A percentile compares a stretch with the other conserved stretches of the same genome.
Evolutionary conservation across 1,140 invertebrate genomes (phyloP).

Genomic region (Cotesia glomerata): DNA sequence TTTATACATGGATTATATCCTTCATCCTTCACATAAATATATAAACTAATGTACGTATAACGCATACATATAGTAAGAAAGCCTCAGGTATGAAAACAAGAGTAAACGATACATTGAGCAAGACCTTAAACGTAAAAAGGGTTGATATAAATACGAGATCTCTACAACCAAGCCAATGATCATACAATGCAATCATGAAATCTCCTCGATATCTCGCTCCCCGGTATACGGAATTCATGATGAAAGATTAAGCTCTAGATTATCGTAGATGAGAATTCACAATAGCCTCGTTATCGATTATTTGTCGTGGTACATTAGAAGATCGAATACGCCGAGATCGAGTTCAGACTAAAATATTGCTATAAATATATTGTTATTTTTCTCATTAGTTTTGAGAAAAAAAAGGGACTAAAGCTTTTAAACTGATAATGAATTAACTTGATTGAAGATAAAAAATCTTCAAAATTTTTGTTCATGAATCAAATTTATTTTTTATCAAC

Average conservation of each 20-base stretch:
- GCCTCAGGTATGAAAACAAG: conserved; percentile 6
- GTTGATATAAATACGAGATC: not conserved
- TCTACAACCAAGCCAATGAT: not conserved
- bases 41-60: too few relatives aligned
- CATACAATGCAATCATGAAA: conserved; percentile 25
- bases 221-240: conserved; percentile 18
- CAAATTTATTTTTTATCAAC: too few relatives aligned
- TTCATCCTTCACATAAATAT: not conserved
- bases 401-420: too few relatives aligned
- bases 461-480: too few relatives aligned
- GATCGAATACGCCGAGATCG: too few relatives aligned
- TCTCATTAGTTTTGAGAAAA: not conserved
- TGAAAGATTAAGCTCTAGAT: conserved; percentile 12
- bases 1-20: not conserved
- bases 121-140: not conserved
- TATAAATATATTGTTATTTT: not conserved
- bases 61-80: not conserved
- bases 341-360: too few relatives aligned
- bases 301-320: conserved; percentile 14
- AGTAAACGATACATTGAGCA: not conserved
- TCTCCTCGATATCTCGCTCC: not conserved
- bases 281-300: conserved; percentile 26
- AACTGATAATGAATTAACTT: too few relatives aligned
- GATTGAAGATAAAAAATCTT: too few relatives aligned
- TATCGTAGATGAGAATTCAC: conserved; percentile 13